Percentiles rank a stretch among this genome's conserved stretches.
Conservation (phyloP, 2,797 vertebrate species). For the Phataginus tricuspis region DNA sequence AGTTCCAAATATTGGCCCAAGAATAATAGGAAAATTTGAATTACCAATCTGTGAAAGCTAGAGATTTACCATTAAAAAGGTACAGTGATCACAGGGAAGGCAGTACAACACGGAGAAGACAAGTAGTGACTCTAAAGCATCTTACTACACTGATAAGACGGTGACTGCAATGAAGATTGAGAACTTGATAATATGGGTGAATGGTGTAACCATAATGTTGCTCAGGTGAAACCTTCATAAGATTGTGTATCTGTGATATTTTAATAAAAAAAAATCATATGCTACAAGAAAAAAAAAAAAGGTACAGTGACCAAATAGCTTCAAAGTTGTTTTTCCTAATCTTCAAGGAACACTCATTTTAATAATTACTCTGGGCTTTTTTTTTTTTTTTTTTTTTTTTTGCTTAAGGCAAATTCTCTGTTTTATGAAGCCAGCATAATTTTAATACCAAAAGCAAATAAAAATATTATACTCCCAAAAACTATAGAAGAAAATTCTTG, state of each 20-base stretch:
- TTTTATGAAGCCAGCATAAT: background rate
- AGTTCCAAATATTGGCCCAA: background rate
- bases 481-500: background rate
- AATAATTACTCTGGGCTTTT: background rate
- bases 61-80: background rate
- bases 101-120: too few relatives aligned
- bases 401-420: background rate
- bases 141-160: too few relatives aligned
- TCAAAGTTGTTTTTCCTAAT: background rate
- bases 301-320: background rate
- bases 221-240: too few relatives aligned
- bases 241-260: too few relatives aligned
- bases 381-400: background rate
- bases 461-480: background rate
- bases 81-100: background rate
- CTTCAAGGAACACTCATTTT: background rate
- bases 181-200: too few relatives aligned
- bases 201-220: too few relatives aligned
- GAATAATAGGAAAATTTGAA: background rate
- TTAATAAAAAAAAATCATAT: too few relatives aligned
- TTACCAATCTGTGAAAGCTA: background rate
- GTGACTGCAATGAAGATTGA: too few relatives aligned
- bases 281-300: background rate
- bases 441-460: background rate
- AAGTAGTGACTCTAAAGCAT: too few relatives aligned